Percentiles rank a stretch among this genome's conserved stretches.
Conservation (phyloP, 2,113 vertebrate genomes). For the Brachypteracias leptosomus region DNA sequence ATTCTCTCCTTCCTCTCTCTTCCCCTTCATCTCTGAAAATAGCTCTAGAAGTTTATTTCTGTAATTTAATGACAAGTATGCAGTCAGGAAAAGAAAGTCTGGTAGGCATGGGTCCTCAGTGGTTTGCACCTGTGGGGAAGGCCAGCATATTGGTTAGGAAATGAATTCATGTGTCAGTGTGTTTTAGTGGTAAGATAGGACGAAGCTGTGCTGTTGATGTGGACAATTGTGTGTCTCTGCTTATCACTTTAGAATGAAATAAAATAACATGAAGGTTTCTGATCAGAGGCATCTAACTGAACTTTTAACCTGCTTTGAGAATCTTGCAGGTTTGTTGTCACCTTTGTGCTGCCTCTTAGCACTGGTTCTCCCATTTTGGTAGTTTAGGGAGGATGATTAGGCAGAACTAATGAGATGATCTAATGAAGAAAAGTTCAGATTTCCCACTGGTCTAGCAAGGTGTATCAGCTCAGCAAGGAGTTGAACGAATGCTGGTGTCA, state of each 20-base stretch:
- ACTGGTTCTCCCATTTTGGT: not conserved
- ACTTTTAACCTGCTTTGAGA: not conserved
- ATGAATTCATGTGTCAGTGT: rapidly evolving
- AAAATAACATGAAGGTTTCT: not conserved
- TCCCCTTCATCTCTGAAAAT: not conserved
- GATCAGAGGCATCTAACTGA: not conserved
- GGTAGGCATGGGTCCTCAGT: not conserved
- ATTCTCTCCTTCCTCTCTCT: not conserved
- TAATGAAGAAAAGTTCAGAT: not conserved
- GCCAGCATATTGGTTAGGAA: not conserved
- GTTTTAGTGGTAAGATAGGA: not conserved
- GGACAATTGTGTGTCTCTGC: not conserved
- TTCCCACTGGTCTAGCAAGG: not conserved
- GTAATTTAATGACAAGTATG: not conserved
- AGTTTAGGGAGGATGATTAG: not conserved
- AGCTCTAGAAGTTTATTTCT: not conserved
- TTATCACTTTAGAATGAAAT: not conserved
- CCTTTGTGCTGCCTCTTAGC: not conserved
- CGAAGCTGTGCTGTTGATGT: not conserved
- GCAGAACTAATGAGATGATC: not conserved
- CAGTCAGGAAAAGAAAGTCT: not conserved
- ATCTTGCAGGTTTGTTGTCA: not conserved
- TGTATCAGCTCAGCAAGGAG: not conserved
- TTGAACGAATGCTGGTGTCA: not conserved
- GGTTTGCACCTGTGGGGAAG: not conserved